These are phyloP conservation scores for Rhabdophis nuchalis DNA, from an alignment of 2,797 vertebrate genomes.

Conservation along the genomic window DNA sequence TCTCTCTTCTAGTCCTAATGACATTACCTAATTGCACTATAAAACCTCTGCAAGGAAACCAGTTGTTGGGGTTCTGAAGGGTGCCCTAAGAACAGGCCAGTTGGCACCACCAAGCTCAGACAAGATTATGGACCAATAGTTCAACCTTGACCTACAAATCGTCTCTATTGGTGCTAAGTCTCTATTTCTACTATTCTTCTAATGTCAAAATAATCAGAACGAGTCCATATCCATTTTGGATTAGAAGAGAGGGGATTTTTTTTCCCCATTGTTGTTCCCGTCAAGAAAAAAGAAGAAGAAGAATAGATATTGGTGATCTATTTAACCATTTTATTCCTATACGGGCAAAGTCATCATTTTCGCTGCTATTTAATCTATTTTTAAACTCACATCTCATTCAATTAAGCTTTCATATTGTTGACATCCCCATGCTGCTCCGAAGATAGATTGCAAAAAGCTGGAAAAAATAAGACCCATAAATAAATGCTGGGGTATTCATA, in stretches of 20 bases:
- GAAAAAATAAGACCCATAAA: constrained; percentile 57
- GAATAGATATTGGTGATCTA: neutral
- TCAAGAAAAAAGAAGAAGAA: neutral
- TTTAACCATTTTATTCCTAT: constrained; percentile 41
- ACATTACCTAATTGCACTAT: neutral
- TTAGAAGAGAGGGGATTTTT: constrained; percentile 27
- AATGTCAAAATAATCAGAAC: constrained; percentile 10
- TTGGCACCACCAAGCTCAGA: neutral
- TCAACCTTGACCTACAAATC: neutral
- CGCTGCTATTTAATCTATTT: constrained; percentile 40
- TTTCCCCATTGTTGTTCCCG: constrained; percentile 54
- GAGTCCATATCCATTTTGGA: constrained; percentile 13
- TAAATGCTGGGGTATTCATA: constrained; percentile 47
- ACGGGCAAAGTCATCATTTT: constrained; percentile 33
- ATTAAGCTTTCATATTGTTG: constrained; percentile 56
- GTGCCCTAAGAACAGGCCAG: too few species aligned
- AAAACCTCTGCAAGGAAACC: too few species aligned
- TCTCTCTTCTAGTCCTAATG: too few species aligned
- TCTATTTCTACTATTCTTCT: too few species aligned
- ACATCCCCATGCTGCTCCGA: constrained; percentile 39
- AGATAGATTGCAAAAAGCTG: constrained; percentile 41
- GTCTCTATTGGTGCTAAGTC: neutral
- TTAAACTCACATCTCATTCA: constrained; percentile 51
- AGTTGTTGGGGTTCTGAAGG: too few species aligned
- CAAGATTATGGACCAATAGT: neutral